Base-by-base conservation (phyloP, 2,797 vertebrate species). In the Pangasius larnaudii region DNA sequence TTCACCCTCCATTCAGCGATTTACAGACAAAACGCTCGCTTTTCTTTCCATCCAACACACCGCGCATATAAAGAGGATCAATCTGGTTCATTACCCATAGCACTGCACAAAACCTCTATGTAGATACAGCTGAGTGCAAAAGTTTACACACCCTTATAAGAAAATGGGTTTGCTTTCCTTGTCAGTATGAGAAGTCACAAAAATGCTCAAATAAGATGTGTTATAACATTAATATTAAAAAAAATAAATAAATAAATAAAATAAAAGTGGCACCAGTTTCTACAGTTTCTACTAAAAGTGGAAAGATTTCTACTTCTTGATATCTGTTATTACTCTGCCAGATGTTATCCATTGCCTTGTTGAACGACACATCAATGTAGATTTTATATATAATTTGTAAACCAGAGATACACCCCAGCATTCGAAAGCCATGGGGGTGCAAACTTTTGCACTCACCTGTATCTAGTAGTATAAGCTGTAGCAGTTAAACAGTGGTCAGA, bases 1-100 rank as follows among this genome's bases (percentile, higher is more conserved):
- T 92, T 93, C 91, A 61, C 81, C 91, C 58, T 87, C 81, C 61
- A 71, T 74, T 88, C 71, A 75, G 36, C 77, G 67, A 81, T 86
- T 83, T 84, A 81, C 51, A 78, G 80, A 86, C 84, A 72, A 85
- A 77, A 22, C n/a, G 39, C n/a, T 74, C 46, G 53, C 86, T 84
- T 72, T 56, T 39, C 42, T 82, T 78, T 82, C 65, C 78, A 59
- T 74, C n/a, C 56, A 22, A 30, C 36, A 59, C 36, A 13, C 33
- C 19, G 42, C 22, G 7, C 27, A 59, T 42, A 58, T 58, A 27
- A n/a, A 42, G 46, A 49, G 61, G 36, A 85, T 9, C 16, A 1
- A n/a, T 11, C 42, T 51, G 85, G 24, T 14, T n/a, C 42, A 14
- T 49, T 75, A 53, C 75, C n/a, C 49, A 19, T n/a, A 53, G 59